Base-by-base conservation (phyloP, 92 coral and sea anemone genomes). In the Porites divaricata region DNA sequence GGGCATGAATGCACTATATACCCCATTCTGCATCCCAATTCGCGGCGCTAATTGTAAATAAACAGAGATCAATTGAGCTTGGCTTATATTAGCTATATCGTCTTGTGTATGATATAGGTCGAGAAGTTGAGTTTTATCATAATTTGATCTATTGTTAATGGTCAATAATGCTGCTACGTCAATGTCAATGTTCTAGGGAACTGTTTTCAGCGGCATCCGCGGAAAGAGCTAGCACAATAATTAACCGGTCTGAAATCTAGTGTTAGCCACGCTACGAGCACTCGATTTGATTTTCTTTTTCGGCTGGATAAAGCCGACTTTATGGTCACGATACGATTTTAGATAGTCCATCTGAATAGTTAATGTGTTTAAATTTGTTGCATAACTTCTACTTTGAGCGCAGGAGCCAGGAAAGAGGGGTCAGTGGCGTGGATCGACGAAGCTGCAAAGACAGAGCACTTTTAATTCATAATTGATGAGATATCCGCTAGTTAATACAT, bases 201-300 rank as follows among this genome's bases (percentile, higher is more conserved):
- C n/a, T 57, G 51, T 75, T 75, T 25, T 75, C 67, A 75, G 58
- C 16, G 67, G 79, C 12, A 35, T 72, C 26, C 67, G 28, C 24
- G 67, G 52, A 16, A 61, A 4, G 65, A 16, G 17, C n/a, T 61
- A 61, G 8, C 8, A 16, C 22, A 9, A 15, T 19, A 12, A 61
- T 16, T 61, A 61, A 61, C 51, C 6, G 45, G 45, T 35, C 45
- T 35, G 45, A 35, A 35, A 4, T 35, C 45, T 35, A 35, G 45
- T 35, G 45, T 35, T 35, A 35, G 45, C 45, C 45, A 35, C 4
- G 3, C 6, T 35, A 35, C 45, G 45, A 35, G 45, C 6, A 35
- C 45, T 35, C 4, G 45, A 35, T 35, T 35, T 35, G 45, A 35
- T 5, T 5, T 35, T 35, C 45, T 35, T 35, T 35, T 35, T 35